phyloP scores from a whole-genome alignment of 2,113 vertebrate genomes.

The Alouatta palliata region DNA sequence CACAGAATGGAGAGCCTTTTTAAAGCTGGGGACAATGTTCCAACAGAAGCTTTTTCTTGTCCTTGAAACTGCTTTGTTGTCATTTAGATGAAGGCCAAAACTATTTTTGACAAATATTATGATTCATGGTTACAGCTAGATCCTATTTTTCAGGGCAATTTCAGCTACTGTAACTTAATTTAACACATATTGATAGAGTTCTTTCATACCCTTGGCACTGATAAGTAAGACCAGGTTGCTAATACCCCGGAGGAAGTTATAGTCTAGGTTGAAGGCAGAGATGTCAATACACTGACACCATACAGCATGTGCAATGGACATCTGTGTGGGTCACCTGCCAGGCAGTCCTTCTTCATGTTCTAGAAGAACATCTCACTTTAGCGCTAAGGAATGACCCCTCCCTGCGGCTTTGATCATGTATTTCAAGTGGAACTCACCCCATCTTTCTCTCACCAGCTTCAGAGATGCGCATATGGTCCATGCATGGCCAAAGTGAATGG shows the following conservation, averaged over 20 bases:
- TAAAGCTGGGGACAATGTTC: background rate
- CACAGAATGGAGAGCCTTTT: background rate
- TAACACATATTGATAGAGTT: constrained; percentile 51
- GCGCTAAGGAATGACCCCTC: background rate
- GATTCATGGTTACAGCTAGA: constrained; percentile 60
- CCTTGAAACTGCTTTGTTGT: constrained; percentile 44
- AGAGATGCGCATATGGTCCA: background rate
- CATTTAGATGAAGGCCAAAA: constrained; percentile 57
- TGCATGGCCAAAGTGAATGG: background rate
- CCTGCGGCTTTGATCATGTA: background rate
- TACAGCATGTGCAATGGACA: background rate
- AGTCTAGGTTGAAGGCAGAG: background rate
- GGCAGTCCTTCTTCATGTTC: background rate
- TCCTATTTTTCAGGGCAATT: constrained; percentile 42
- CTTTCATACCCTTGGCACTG: constrained; percentile 29
- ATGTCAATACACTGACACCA: background rate
- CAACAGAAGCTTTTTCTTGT: background rate
- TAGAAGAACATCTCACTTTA: background rate
- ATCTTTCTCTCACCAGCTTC: background rate
- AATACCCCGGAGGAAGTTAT: constrained; percentile 42
- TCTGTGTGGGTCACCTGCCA: background rate
- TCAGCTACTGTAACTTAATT: constrained; percentile 39
- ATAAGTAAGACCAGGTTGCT: constrained; percentile 43
- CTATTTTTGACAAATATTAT: constrained; percentile 66
- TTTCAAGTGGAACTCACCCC: background rate